Base-by-base conservation (phyloP, 2,797 vertebrate species). In the Gouania willdenowi region DNA sequence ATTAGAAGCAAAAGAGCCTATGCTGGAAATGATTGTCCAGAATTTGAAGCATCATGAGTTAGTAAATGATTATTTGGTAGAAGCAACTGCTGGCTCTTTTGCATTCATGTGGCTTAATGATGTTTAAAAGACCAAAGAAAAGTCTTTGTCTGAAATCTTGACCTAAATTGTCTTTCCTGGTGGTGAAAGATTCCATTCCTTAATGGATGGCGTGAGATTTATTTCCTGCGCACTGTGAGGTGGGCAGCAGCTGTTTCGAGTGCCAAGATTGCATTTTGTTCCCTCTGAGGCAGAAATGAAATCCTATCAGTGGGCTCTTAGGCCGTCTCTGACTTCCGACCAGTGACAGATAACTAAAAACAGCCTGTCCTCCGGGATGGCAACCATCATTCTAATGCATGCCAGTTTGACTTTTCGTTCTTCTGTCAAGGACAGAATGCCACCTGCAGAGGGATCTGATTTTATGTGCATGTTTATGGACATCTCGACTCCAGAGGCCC, bases 391-490 rank as follows among this genome's bases (percentile, higher is more conserved):
- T 80, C 50, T 82, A 83, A 89, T 84, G 66, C 79, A 82, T 81
- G 80, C 84, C 84, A 78, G 62, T 84, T 81, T 83, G 72, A 83
- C 77, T 81, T 81, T 77, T 59, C 38, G 37, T 58, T 71, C 67
- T 47, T 48, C 37, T 38, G 66, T 75, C 80, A 83, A 85, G 87
- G 85, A 87, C 87, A 81, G 69, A 44, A 53, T 78, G 58, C 80
- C 83, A 86, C 83, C 85, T 86, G 82, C 79, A 66, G 77, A 79
- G 82, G 48, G 69, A 73, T 72, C 59, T 45, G 68, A 79, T 83
- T 85, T 82, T 77, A 82, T 84, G 77, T 64, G 71, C 75, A 77
- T 82, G 74, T 85, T 84, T 88, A 83, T 76, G 81, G 72, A 75
- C 50, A 53, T 34, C 58, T 66, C 30, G 8, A 50, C 77, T 77